Conservation (phyloP, 2,113 vertebrate species). For the Pithys albifrons region DNA sequence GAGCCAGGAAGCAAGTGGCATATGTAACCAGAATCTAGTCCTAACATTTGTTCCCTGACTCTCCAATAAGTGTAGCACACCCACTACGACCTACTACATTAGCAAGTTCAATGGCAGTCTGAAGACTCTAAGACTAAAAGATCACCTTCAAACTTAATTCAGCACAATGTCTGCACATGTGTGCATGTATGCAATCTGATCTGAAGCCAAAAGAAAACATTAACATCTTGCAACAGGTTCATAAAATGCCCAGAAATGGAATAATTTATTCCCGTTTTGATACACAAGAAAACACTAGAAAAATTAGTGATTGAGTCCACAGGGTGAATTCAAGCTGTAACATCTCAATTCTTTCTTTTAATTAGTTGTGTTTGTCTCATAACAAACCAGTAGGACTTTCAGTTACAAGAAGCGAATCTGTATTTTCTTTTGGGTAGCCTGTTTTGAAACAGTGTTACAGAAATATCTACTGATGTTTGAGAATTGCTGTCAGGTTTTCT, state of each 20-base stretch:
- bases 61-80: background rate
- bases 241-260: background rate
- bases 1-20: background rate
- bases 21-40: background rate
- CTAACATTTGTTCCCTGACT: background rate
- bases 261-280: background rate
- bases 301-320: rapidly evolving
- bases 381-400: background rate
- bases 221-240: background rate
- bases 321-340: background rate
- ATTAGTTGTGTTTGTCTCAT: background rate
- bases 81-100: background rate
- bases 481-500: background rate
- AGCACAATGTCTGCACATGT: rapidly evolving
- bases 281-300: background rate
- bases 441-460: background rate
- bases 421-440: background rate
- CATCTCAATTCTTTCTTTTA: background rate
- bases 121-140: background rate
- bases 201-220: background rate
- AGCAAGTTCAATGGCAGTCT: background rate
- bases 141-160: background rate
- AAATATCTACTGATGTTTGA: background rate
- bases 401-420: background rate
- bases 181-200: background rate